These are phyloP conservation scores for Eulemur albifrons DNA, from an alignment of 2,797 vertebrate genomes.

Conservation along the genomic window DNA sequence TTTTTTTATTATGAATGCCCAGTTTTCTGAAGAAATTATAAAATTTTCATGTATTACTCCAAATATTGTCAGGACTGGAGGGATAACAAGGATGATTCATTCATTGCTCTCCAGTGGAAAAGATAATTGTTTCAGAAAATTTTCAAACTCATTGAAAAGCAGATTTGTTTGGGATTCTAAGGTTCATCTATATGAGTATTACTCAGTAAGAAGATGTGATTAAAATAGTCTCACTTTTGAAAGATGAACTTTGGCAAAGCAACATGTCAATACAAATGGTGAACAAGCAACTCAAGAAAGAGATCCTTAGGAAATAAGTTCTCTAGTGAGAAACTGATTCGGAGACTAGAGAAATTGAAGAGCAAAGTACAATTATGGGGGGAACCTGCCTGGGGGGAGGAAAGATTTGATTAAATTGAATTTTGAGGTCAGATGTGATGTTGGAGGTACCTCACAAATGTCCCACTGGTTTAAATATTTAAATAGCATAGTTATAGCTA, in stretches of 20 bases:
- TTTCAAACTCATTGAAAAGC: constrained; percentile 52
- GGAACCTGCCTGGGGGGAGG: fast-evolving
- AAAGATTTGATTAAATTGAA: not conserved
- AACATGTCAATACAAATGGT: constrained; percentile 24
- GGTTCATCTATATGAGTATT: not conserved
- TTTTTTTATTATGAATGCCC: constrained; percentile 55
- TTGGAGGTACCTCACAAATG: not conserved
- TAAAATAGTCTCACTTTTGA: constrained; percentile 50
- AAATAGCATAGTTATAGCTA: not conserved
- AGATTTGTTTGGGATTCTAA: not conserved
- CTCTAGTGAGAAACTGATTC: not conserved
- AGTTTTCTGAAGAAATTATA: constrained; percentile 38
- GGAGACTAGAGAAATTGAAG: not conserved
- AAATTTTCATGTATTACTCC: constrained; percentile 63
- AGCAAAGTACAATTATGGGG: not conserved
- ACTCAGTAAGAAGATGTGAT: not conserved
- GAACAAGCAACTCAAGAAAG: not conserved
- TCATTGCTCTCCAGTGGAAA: constrained; percentile 43
- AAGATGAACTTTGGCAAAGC: not conserved
- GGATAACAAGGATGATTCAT: constrained; percentile 6
- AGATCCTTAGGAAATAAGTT: not conserved
- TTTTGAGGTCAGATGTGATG: not conserved
- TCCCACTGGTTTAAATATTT: not conserved
- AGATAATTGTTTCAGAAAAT: constrained; percentile 43
- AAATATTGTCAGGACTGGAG: constrained; percentile 52